Evolutionary conservation across 2,113 vertebrate genomes (phyloP), one percentile per base, ranked within the genome.

Genomic region (Festucalex cinctus): DNA sequence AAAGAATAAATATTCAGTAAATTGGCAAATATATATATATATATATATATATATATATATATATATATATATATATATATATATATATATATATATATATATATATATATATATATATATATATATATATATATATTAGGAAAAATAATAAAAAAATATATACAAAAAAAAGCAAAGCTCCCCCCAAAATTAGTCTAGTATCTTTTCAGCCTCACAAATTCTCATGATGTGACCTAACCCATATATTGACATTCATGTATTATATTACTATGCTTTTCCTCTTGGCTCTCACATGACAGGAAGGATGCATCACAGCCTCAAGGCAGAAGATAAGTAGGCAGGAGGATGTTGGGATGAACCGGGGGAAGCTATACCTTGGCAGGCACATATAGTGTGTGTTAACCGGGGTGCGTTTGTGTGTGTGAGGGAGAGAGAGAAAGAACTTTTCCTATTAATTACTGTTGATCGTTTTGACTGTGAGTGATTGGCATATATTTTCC

Each of bases 201-300:
- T n/a, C 36, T 16, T 59, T 32, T 32, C 24, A 61, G 36, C 57
- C 14, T 12, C 28, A 0, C 7, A 53, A 65, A 13, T 9, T 41
- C 39, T 41, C 36, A 75, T 44, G 36, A 63, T 74, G 63, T 77
- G 72, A 74, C 73, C 75, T 73, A 69, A 46, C 74, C 79, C 68
- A 35, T 72, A 72, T 72, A 78, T 83, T 69, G 71, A 58, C 71
- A 82, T 80, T 77, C 77, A 65, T 51, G 82, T 73, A 76, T 85
- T 72, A 43, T 58, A 61, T 87, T 84, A 79, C 87, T 68, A 57
- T 54, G 71, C 67, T 57, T 69, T 61, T 71, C 69, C 80, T 59
- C 66, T 65, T n/a, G 51, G 74, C 71, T 82, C 78, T 73, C 69
- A 74, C 32, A 14, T 71, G 83, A 76, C 69, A 66, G 64, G 63